phyloP scores from a whole-genome alignment of 2,797 vertebrate genomes.

The Myotis pilosus region DNA sequence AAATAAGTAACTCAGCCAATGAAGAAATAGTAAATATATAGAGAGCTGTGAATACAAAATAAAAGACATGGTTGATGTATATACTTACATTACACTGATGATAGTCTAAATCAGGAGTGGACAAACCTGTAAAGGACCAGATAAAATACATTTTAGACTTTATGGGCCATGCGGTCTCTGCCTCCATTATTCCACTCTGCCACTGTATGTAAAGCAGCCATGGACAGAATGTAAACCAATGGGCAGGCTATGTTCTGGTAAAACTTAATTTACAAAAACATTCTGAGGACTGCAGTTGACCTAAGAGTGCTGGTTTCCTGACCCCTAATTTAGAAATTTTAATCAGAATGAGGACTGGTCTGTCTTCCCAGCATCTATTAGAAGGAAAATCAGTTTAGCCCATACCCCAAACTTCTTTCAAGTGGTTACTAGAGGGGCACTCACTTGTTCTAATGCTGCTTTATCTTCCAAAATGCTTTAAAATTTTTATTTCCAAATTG shows the following conservation, averaged over 20 bases:
- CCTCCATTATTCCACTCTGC: background rate
- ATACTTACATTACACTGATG: background rate
- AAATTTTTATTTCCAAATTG: slow-evolving; percentile 28
- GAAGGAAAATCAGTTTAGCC: background rate
- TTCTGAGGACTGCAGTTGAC: background rate
- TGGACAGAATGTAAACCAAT: background rate
- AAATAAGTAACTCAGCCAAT: background rate
- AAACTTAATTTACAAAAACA: background rate
- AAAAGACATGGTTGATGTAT: background rate
- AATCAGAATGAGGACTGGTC: background rate
- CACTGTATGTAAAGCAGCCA: background rate
- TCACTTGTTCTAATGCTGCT: slow-evolving; percentile 31
- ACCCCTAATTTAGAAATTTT: slow-evolving; percentile 42
- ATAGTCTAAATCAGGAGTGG: background rate
- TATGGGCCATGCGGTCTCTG: background rate
- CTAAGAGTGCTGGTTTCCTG: background rate
- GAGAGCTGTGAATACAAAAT: background rate
- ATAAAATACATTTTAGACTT: background rate
- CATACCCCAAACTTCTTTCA: background rate
- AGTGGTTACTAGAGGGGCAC: background rate
- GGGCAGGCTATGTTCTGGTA: background rate
- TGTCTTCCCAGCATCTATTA: background rate
- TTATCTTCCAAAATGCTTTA: slow-evolving; percentile 46
- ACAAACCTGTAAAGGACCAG: background rate
- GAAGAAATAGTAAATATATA: background rate